phyloP scores from a whole-genome alignment of 2,888 invertebrate genomes.

The Leptopterna dolabrata region DNA sequence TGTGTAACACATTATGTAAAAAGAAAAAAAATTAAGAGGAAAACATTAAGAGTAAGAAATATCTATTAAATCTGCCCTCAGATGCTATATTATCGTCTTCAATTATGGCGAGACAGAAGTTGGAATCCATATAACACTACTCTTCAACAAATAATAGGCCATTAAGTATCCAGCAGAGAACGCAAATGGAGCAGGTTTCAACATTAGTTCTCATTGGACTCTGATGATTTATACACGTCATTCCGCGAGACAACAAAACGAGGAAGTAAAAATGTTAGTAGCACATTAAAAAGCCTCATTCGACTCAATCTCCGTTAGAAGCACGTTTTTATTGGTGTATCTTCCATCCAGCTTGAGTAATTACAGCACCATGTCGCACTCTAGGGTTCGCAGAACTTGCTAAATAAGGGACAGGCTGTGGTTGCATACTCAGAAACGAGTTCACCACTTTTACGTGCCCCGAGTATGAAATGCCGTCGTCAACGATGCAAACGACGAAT shows the following conservation, averaged over 20 bases:
- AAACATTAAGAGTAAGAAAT: too few relatives aligned
- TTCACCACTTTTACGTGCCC: conserved; percentile 35
- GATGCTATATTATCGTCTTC: too few relatives aligned
- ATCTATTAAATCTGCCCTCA: too few relatives aligned
- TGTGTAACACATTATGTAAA: too few relatives aligned
- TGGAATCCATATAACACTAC: too few relatives aligned
- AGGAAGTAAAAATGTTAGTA: neutral
- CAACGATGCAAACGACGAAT: conserved; percentile 22
- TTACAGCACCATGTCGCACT: neutral
- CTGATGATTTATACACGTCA: neutral
- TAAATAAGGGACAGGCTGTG: neutral
- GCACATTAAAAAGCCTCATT: neutral
- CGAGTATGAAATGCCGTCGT: conserved; percentile 6
- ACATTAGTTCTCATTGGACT: neutral
- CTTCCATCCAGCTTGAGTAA: neutral
- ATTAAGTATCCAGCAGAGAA: too few relatives aligned
- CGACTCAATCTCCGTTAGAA: neutral
- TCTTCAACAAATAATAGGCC: too few relatives aligned
- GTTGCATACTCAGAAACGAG: neutral
- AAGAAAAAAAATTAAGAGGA: too few relatives aligned
- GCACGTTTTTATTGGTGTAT: neutral
- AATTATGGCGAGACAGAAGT: too few relatives aligned
- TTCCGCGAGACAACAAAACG: neutral
- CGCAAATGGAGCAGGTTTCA: neutral
- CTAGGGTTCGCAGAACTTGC: neutral